Evolutionary conservation across 2,797 vertebrate genomes (phyloP).

Genomic region (Pangasius larnaudii): DNA sequence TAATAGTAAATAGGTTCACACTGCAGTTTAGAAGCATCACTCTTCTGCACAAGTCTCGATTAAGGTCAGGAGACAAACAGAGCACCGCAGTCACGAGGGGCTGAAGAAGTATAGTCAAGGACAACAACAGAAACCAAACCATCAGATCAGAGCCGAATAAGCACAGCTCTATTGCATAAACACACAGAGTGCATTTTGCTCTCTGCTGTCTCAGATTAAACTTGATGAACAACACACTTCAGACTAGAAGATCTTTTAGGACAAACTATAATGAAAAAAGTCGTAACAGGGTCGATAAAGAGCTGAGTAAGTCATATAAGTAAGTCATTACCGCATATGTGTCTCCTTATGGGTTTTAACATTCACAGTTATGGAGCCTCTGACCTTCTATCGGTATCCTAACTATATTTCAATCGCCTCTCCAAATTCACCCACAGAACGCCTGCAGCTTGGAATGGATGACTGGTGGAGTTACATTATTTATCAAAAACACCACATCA

Average conservation of each 20-base stretch:
- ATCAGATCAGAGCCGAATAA: neutral
- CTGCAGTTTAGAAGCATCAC: neutral
- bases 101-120: neutral
- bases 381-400: neutral
- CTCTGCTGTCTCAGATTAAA: neutral
- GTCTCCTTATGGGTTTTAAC: neutral
- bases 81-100: neutral
- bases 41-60: neutral
- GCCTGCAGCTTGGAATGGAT: slow-evolving; percentile 8
- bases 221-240: neutral
- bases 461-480: slow-evolving; percentile 38
- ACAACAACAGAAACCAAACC: neutral
- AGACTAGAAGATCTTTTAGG: neutral
- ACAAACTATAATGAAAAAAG: neutral
- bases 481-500: slow-evolving; percentile 43
- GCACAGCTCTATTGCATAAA: neutral
- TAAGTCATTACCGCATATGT: neutral
- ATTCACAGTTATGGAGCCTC: slow-evolving; percentile 7
- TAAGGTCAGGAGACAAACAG: slow-evolving; percentile 15
- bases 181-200: neutral
- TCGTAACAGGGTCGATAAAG: neutral
- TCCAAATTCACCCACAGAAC: neutral
- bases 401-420: slow-evolving; percentile 18
- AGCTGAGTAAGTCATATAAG: neutral
- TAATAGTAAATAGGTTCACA: neutral